Conservation (phyloP, 2,888 invertebrate species). For the Pimpla rufipes region DNA sequence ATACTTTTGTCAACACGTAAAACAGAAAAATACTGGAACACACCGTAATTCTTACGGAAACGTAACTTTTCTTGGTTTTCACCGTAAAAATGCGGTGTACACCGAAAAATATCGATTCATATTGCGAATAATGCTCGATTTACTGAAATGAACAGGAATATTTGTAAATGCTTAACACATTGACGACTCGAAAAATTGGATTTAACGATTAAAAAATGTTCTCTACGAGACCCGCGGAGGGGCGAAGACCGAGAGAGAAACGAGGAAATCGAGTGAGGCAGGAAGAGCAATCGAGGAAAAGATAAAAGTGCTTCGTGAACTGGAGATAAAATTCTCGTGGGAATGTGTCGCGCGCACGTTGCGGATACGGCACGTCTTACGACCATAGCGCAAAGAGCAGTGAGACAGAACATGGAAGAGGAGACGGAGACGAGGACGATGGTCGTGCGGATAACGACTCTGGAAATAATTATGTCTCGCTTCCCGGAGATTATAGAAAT, state of each 20-base stretch:
- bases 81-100: too few relatives aligned
- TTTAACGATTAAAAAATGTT: background rate
- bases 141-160: too few relatives aligned
- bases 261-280: constrained; percentile 28
- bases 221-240: background rate
- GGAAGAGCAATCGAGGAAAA: constrained; percentile 47
- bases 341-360: constrained; percentile 51
- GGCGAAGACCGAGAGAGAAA: constrained; percentile 6
- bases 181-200: background rate
- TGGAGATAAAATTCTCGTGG: constrained; percentile 59
- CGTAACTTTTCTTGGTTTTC: too few relatives aligned
- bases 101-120: too few relatives aligned
- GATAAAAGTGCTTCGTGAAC: constrained; percentile 50
- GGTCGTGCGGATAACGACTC: constrained; percentile 69
- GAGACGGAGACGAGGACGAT: constrained; percentile 58
- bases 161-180: too few relatives aligned
- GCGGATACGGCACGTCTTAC: constrained; percentile 65
- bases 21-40: too few relatives aligned
- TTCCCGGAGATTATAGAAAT: constrained; percentile 71
- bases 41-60: too few relatives aligned
- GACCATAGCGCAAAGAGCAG: constrained; percentile 53
- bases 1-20: too few relatives aligned
- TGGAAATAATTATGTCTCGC: constrained; percentile 72
- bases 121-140: too few relatives aligned
- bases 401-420: constrained; percentile 54